Conservation (phyloP, 2,888 invertebrate species). For the Synanthedon formicaeformis region DNA sequence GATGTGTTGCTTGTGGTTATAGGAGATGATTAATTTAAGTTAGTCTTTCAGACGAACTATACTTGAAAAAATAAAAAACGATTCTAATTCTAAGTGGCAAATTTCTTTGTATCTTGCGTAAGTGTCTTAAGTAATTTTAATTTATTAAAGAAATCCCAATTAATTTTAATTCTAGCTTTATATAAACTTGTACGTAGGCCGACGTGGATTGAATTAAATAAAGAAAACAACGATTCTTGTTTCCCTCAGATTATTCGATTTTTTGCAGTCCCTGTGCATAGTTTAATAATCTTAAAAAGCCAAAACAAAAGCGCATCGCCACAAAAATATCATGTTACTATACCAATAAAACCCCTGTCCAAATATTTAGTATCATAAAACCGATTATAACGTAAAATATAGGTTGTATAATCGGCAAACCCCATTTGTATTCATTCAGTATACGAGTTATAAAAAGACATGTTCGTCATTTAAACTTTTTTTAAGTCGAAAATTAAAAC, state of each 20-base stretch:
- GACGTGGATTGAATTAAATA: too few relatives aligned
- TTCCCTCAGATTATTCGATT: constrained; percentile 6
- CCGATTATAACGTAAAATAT: constrained; percentile 63
- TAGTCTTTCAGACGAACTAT: too few relatives aligned
- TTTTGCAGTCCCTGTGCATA: constrained; percentile 64
- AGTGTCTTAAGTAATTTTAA: too few relatives aligned
- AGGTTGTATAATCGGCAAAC: constrained; percentile 47
- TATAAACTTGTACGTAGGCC: too few relatives aligned
- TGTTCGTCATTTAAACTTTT: constrained; percentile 57
- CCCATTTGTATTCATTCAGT: constrained; percentile 57
- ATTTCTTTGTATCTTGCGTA: too few relatives aligned
- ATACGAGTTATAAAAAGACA: constrained; percentile 56
- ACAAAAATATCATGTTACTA: constrained; percentile 64
- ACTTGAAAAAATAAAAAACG: too few relatives aligned
- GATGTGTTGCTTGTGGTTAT: too few relatives aligned
- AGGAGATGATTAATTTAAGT: too few relatives aligned
- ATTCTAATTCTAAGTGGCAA: too few relatives aligned
- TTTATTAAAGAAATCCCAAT: too few relatives aligned
- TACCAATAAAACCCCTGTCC: constrained; percentile 61
- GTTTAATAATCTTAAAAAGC: constrained; percentile 53
- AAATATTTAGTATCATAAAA: constrained; percentile 68
- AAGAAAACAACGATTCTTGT: too few relatives aligned
- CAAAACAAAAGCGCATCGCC: constrained; percentile 43
- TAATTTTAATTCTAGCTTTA: too few relatives aligned
- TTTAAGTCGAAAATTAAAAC: constrained; percentile 46